Evolutionary conservation across 2,113 vertebrate genomes (phyloP), one percentile per base, ranked within the genome.

Genomic region (Chaetodon trifascialis): DNA sequence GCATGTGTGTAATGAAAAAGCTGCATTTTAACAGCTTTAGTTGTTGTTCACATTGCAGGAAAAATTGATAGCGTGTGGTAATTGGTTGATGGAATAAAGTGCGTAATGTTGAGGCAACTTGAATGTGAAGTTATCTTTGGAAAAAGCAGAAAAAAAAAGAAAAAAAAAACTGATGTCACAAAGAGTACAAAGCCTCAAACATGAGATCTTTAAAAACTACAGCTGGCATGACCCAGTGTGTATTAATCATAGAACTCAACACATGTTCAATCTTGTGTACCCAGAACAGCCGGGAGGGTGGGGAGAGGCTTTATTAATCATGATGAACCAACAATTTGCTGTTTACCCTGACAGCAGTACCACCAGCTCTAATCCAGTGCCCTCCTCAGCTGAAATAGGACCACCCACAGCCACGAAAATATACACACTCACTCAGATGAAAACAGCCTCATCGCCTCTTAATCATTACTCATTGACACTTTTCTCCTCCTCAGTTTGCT

Each of bases 261-360:
- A 73, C 79, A 62, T 69, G 79, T 83, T 85, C 36, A 75, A 36
- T 71, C 42, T 67, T 79, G 71, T 56, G 52, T 58, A 64, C 51
- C 59, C 71, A 68, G 67, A 79, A 52, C 60, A 71, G 76, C 66
- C 63, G 21, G 38, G 52, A 55, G 40, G 73, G 19, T 74, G 76
- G 44, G 36, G 70, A 44, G 46, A 73, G 56, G 66, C 64, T 83
- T 73, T 79, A 83, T 86, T 79, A 87, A 88, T 86, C 82, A 60
- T 46, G 74, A 86, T 73, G 65, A 85, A 86, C 73, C 34, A 3
- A 56, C 79, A 80, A 83, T 87, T 85, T 88, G 76, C 68, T 83
- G 79, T 86, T 89, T 82, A 85, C 56, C 74, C 74, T 76, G 75
- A 87, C 78, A 80, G 79, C 84, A n/a, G 40, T 68, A 66, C n/a